These are phyloP conservation scores for Drosophila malerkotliana DNA, from an alignment of 1,140 invertebrate genomes.

Conservation along the genomic window DNA sequence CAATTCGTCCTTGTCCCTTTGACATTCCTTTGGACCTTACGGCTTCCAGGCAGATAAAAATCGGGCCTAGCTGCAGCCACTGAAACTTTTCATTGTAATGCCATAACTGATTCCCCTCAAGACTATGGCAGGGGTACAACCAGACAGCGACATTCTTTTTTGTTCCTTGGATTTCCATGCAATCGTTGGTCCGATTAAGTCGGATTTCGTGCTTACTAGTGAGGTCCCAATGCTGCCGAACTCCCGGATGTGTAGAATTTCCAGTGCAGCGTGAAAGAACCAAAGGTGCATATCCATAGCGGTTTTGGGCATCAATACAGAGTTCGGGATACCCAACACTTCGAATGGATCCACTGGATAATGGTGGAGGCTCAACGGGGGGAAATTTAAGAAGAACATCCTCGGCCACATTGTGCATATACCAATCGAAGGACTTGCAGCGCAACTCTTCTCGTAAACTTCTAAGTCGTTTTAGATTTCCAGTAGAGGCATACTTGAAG, in stretches of 20 bases:
- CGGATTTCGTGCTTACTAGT: conserved; percentile 91
- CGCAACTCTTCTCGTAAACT: conserved; percentile 85
- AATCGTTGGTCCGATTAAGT: conserved; percentile 86
- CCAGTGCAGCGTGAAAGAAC: conserved; percentile 79
- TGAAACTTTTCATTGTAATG: conserved; percentile 88
- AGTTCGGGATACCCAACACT: conserved; percentile 87
- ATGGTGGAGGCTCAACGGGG: conserved; percentile 88
- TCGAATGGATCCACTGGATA: conserved; percentile 89
- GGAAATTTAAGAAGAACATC: conserved; percentile 91
- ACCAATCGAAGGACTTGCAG: conserved; percentile 94
- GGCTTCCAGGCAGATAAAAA: conserved; percentile 86
- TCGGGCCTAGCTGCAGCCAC: conserved; percentile 89
- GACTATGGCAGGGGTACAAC: conserved; percentile 87
- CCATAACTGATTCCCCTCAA: conserved; percentile 92
- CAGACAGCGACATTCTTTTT: conserved; percentile 87
- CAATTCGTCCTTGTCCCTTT: not conserved
- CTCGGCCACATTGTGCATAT: conserved; percentile 92
- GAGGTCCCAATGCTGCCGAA: conserved; percentile 63
- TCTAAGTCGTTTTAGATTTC: conserved; percentile 85
- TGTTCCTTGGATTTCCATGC: conserved; percentile 89
- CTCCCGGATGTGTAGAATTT: conserved; percentile 40
- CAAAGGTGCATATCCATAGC: conserved; percentile 76
- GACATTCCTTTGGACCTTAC: not conserved
- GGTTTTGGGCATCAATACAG: conserved; percentile 84
- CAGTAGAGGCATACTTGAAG: conserved; percentile 86